These are phyloP conservation scores for Dicrostonyx torquatus DNA, from an alignment of 2,797 vertebrate genomes.

Conservation along the genomic window DNA sequence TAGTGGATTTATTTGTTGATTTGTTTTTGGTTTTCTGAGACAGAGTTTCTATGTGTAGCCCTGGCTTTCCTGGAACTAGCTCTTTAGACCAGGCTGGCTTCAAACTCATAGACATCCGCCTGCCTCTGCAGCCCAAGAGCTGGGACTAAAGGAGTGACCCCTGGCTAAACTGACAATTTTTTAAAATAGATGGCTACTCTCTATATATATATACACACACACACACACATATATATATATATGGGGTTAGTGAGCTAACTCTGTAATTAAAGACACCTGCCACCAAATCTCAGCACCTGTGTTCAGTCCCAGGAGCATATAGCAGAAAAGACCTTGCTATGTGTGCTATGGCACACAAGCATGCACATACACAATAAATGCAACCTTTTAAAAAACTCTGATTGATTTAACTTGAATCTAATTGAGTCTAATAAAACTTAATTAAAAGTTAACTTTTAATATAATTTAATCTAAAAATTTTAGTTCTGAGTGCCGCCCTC, in stretches of 20 bases:
- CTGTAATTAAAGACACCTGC: not conserved
- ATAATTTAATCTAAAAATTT: not conserved
- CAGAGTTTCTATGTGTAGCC: not conserved
- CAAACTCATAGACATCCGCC: not conserved
- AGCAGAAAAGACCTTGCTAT: not conserved
- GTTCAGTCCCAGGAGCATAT: not conserved
- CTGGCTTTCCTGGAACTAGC: not conserved
- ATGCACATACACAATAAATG: not conserved
- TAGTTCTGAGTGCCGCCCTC: not conserved
- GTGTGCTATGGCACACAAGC: not conserved
- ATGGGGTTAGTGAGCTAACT: not conserved
- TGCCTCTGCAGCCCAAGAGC: not conserved
- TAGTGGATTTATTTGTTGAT: too few relatives aligned
- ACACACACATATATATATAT: too few relatives aligned
- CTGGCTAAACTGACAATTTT: not conserved
- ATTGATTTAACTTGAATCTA: not conserved
- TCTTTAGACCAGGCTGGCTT: not conserved
- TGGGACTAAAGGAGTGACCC: not conserved
- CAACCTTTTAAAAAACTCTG: not conserved
- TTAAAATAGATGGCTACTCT: slow-evolving; percentile 8
- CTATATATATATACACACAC: too few relatives aligned
- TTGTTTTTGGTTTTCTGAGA: not conserved
- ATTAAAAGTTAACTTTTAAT: not conserved
- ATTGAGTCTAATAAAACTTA: not conserved
- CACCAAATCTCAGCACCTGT: not conserved